Base-by-base conservation (phyloP, 2,888 invertebrate genomes). In the Sacculina carcini region DNA sequence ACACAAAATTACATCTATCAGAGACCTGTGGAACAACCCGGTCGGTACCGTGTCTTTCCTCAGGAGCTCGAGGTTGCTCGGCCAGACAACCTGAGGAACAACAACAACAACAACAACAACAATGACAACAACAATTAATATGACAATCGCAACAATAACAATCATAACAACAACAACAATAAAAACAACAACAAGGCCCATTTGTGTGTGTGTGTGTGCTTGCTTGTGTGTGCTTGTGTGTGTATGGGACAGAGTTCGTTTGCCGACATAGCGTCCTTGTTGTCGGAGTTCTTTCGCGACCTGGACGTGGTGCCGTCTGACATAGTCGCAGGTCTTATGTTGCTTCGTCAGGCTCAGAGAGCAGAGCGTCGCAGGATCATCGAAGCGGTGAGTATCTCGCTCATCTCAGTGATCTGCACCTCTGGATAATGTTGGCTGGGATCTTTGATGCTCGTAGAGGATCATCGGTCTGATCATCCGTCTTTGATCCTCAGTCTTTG, bases 221-320 rank as follows among this genome's bases (percentile, higher is more conserved):
- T 24, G 44, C 31, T n/a, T 12, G 9, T 6, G 46, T 24, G 19
- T 21, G 42, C 14, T n/a, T 42, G 42, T n/a, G 42, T 19, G 42
- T 21, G 21, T 6, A 6, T 6, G 6, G 28, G 19, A 57, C 69
- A 81, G 68, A 83, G 80, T 63, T 83, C 83, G 10, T 83, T 85
- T 62, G 74, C 81, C 24, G 84, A 85, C 63, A 81, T 86, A 56
- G 84, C 84, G 5, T 72, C 78, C 55, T 65, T 86, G 44, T 66
- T 86, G 56, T 82, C 82, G 54, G 84, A 85, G 62, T 86, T 84
- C 66, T 85, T 85, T 66, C 73, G 83, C 29, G 85, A 85, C 64
- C 66, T 86, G 57, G 85, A 86, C 66, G 83, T 86, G 29, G 84
- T 82, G 21, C 84, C 84, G 2, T 80, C 82, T 39, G 85, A 86